phyloP scores from a whole-genome alignment of 1,140 invertebrate species.

The Pseudomyrmex dendroicus region DNA sequence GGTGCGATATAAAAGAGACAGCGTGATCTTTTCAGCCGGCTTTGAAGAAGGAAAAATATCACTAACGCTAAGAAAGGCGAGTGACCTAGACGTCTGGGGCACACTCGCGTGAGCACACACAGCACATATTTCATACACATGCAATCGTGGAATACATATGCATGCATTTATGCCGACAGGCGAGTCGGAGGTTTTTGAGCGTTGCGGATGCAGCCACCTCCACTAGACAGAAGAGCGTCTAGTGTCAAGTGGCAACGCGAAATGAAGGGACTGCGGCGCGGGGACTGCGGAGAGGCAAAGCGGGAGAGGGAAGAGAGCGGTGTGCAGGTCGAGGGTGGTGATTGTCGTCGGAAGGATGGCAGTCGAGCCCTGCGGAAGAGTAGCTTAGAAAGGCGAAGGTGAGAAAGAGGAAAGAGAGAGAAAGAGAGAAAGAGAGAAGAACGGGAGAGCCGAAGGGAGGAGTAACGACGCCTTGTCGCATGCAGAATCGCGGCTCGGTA shows the following conservation, averaged over 20 bases:
- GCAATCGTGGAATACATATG: conserved; percentile 20
- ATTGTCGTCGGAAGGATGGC: conserved; percentile 51
- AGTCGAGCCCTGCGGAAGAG: conserved; percentile 28
- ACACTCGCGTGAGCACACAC: conserved; percentile 20
- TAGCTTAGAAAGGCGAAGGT: conserved; percentile 44
- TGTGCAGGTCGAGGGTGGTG: conserved; percentile 27
- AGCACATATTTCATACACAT: conserved; percentile 5
- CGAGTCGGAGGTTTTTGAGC: conserved; percentile 60
- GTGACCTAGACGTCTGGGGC: conserved; percentile 22
- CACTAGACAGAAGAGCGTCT: conserved; percentile 75
- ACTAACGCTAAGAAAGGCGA: conserved; percentile 14
- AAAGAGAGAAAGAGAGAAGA: not conserved
- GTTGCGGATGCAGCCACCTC: conserved; percentile 62
- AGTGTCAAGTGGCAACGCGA: conserved; percentile 72
- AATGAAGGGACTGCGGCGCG: conserved; percentile 42
- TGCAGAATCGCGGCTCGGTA: conserved; percentile 68
- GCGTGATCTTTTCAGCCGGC: too few relatives aligned
- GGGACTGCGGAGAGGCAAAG: not conserved
- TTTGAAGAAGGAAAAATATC: not conserved
- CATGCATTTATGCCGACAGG: conserved; percentile 42
- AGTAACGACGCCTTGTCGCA: conserved; percentile 72
- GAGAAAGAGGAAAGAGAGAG: conserved; percentile 41
- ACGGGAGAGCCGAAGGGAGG: conserved; percentile 16
- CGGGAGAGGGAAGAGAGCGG: not conserved
- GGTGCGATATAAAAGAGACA: not conserved